Evolutionary conservation across 2,888 invertebrate genomes (phyloP), one percentile per base, ranked within the genome.

Genomic region (Ennomos erosarius): DNA sequence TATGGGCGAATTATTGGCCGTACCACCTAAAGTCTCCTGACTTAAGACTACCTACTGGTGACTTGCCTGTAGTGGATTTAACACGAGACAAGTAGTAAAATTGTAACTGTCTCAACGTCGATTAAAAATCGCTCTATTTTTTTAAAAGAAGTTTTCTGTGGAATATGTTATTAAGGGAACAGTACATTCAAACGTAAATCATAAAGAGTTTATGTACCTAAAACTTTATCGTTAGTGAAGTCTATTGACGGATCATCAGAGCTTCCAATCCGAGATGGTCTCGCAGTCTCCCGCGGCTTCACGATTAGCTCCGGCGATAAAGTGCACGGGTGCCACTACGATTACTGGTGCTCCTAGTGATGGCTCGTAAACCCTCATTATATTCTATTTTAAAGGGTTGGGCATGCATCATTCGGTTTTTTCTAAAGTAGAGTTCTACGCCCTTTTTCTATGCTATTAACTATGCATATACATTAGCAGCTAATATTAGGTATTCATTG

Each of bases 221-320:
- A 46, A 50, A 39, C 46, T 34, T 13, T 26, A 59, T 16, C 50
- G 50, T 59, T 57, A 69, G 68, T 69, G 69, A 66, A 68, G 61
- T 62, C 71, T 72, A 82, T 78, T 79, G 82, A 81, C 75, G 77
- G 76, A 74, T 75, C 75, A 83, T 85, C 80, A 82, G 78, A 77
- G 68, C 50, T 62, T 60, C 63, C 67, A 76, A 63, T 60, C 63
- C 67, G 76, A 80, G 78, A 77, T 70, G 71, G 56, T 61, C 35
- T 10, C 46, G 10, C 5, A 13, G 35, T 50, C 57, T 53, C 58
- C 45, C 57, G 64, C 74, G 77, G 51, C 6, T 44, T 10, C 10
- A 78, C 70, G 78, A 90, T 91, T 91, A 69, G 85, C 65, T 68
- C 36, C 81, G 90, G 89, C 85, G 80, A 90, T 91, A 91, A 91